These are phyloP conservation scores for Pao palembangensis DNA, from an alignment of 2,113 vertebrate genomes.

Conservation along the genomic window DNA sequence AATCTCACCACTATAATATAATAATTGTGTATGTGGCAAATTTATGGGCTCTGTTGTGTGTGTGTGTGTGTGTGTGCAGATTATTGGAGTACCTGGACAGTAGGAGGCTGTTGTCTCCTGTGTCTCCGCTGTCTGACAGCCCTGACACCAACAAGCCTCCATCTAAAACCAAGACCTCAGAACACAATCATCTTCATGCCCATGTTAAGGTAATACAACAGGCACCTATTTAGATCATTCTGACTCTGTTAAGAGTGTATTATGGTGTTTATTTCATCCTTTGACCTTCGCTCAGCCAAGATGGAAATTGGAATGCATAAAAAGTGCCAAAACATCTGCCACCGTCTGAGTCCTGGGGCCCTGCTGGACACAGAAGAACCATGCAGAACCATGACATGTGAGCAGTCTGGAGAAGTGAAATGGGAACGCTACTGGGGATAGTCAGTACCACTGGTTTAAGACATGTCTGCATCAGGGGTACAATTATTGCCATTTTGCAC, in stretches of 20 bases:
- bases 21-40: slow-evolving; percentile 65
- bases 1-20: too few species aligned
- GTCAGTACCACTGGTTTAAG: too few species aligned
- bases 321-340: slow-evolving; percentile 60
- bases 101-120: slow-evolving; percentile 83
- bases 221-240: background rate
- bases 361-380: slow-evolving; percentile 53
- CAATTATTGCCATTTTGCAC: too few species aligned
- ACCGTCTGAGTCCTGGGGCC: slow-evolving; percentile 58
- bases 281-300: slow-evolving; percentile 51
- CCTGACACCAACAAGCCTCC: slow-evolving; percentile 77
- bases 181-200: slow-evolving; percentile 44
- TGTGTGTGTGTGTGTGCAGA: slow-evolving; percentile 38
- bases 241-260: too few species aligned
- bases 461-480: too few species aligned
- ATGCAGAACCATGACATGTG: slow-evolving; percentile 66
- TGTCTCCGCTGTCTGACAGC: slow-evolving; percentile 82
- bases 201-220: slow-evolving; percentile 53
- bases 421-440: too few species aligned
- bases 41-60: background rate
- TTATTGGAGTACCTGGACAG: slow-evolving; percentile 75
- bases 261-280: slow-evolving; percentile 3
- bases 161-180: slow-evolving; percentile 72
- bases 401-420: slow-evolving; percentile 17
- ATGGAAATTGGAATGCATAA: slow-evolving; percentile 65